Conservation (phyloP, 2,113 vertebrate genomes). For the Muscicapa adusta region DNA sequence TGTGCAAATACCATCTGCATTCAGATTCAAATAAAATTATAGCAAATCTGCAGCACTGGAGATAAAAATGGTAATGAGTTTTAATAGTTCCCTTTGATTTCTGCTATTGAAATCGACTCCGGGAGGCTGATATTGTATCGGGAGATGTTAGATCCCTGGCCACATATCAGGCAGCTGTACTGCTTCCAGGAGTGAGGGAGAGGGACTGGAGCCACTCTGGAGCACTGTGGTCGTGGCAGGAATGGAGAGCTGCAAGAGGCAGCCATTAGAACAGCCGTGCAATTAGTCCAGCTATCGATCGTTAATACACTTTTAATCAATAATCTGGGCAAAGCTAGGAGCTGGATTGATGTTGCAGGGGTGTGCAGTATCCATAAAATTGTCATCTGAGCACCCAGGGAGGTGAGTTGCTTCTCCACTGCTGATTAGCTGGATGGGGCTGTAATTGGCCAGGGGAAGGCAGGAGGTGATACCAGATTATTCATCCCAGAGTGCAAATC, state of each 20-base stretch:
- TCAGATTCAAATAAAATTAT: slow-evolving; percentile 1
- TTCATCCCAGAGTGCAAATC: no score
- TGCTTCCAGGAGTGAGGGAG: neutral
- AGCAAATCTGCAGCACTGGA: slow-evolving; percentile 33
- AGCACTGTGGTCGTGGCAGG: rapidly evolving
- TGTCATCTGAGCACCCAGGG: neutral
- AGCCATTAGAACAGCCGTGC: neutral
- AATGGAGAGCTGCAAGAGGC: rapidly evolving
- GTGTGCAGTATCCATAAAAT: neutral
- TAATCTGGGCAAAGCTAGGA: neutral
- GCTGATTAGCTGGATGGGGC: neutral
- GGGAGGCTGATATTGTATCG: neutral
- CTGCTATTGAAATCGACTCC: neutral
- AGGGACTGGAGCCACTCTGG: neutral
- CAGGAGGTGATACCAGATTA: neutral
- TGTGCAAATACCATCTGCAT: neutral
- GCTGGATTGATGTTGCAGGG: neutral
- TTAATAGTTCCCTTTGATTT: slow-evolving; percentile 45
- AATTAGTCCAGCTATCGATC: neutral
- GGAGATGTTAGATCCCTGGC: neutral
- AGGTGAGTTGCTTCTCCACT: neutral
- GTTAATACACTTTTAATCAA: slow-evolving; percentile 12
- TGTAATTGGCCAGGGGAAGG: neutral
- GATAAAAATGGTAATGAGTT: slow-evolving; percentile 62
- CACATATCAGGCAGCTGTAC: neutral